Base-by-base conservation (phyloP, 2,888 invertebrate species). In the Pterobdella sp. region DNA sequence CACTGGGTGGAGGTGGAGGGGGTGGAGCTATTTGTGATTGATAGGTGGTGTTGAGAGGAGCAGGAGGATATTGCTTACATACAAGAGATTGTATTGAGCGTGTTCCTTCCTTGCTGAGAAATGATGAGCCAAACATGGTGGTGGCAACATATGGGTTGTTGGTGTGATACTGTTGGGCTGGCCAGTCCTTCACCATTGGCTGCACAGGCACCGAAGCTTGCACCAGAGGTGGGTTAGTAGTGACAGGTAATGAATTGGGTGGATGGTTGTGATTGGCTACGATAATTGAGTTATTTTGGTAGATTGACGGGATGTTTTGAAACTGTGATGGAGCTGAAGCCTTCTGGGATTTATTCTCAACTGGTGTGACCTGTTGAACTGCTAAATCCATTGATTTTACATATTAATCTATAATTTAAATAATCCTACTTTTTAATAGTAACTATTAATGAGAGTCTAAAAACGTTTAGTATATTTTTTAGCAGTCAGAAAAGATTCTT, bases 101-200 rank as follows among this genome's bases (percentile, higher is more conserved):
- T 31, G 79, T 79, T 1, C 82, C 82, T 72, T 82, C 82, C 37
- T 80, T 79, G 1, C 80, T 80, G 81, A 82, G 79, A 76, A 82
- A 82, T 3, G 82, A 82, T 1, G 81, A 79, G 2, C 79, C 77
- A 74, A 80, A 82, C 80, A 81, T 82, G 37, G 78, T 78, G 4
- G 80, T 76, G 1, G 81, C 77, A 63, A 82, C 79, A 75, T 82
- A 82, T 0, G 82, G 82, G 76, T 82, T 77, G 31, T 73, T 70
- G 67, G 75, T 72, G 35, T 68, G 56, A 64, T 72, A 71, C 69
- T 69, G 69, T 63, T 71, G 71, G 3, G n/a, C 60, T 26, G 60
- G 26, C 60, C 60, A 56, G n/a, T 56, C 60, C 26, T 7, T 22
- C 60, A 56, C 3, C n/a, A 56, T 3, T 3, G 60, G 7, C 60